A percentile compares a stretch with the other conserved stretches of the same genome.
Evolutionary conservation across 2,113 vertebrate genomes (phyloP).

Genomic region (Anolis sagrei): DNA sequence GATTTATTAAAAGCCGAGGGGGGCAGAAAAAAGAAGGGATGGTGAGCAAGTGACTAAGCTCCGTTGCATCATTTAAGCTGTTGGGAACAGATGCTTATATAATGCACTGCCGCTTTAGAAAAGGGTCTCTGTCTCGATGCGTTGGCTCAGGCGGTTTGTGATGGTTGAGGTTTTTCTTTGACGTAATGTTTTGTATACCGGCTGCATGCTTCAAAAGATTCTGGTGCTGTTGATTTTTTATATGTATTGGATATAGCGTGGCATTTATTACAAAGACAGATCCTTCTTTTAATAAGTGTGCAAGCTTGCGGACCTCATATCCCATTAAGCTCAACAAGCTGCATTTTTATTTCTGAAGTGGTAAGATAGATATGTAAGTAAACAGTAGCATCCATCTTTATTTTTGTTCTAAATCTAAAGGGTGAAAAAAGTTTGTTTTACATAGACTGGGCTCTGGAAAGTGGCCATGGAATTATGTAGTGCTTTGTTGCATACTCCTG

Average conservation of each 20-base stretch:
- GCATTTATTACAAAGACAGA: neutral
- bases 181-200: neutral
- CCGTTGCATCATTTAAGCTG: neutral
- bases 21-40: neutral
- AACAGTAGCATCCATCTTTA: neutral
- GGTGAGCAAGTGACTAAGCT: neutral
- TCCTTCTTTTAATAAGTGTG: neutral
- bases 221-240: neutral
- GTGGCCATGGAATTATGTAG: neutral
- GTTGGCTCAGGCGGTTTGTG: neutral
- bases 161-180: neutral
- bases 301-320: no score
- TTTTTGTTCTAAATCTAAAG: neutral
- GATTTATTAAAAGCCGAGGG: neutral
- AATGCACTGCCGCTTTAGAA: neutral
- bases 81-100: neutral
- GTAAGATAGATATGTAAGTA: neutral
- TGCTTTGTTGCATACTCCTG: neutral
- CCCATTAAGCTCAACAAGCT: neutral
- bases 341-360: constrained; percentile 15
- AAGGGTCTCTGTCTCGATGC: neutral
- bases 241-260: neutral
- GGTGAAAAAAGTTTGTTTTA: neutral
- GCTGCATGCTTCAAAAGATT: neutral
- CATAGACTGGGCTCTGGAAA: neutral